Evolutionary conservation across 2,888 invertebrate genomes (phyloP), one percentile per base, ranked within the genome.

Genomic region (Clivina fossor): DNA sequence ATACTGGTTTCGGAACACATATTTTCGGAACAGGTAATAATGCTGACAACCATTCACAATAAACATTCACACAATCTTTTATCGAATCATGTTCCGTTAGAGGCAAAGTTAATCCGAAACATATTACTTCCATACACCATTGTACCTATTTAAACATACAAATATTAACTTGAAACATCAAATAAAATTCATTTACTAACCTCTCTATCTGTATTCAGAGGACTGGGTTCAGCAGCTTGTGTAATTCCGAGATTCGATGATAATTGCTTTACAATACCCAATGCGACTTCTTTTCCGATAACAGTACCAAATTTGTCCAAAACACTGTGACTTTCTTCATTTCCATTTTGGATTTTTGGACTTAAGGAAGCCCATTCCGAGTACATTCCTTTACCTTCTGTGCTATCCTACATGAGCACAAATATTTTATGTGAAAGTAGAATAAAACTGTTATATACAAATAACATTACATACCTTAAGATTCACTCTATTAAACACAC

Each of bases 21-120:
- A 91, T 83, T 67, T 92, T 90, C 1, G 93, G 90, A 19, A 83
- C 82, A 18, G 88, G 86, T 62, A 90, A 83, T 60, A 97, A 77
- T 2, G 95, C 90, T 0, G 91, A 88, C 61, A 98, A 77, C 97
- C 97, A 98, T 69, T 97, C 94, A 72, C 95, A 96, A 70, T 97
- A 97, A 26, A 97, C 89, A 70, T 92, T 92, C 33, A 96, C 96
- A 72, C 96, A 97, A 73, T 96, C 95, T 61, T 94, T 87, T 47
- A 97, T 88, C 0, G 94, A 92, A 65, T 95, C 95, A 71, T 95
- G 93, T 74, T 97, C 96, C 26, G 85, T 80, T 40, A 97, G 76
- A 0, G 95, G 94, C 37, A 97, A 77, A 9, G 93, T 90, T 3
- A 98, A 79, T 0, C 97, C 96, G 74, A 86, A 95, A 66, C 96